These are phyloP conservation scores for Microtus montanus DNA, from an alignment of 2,113 vertebrate genomes.

Conservation along the genomic window DNA sequence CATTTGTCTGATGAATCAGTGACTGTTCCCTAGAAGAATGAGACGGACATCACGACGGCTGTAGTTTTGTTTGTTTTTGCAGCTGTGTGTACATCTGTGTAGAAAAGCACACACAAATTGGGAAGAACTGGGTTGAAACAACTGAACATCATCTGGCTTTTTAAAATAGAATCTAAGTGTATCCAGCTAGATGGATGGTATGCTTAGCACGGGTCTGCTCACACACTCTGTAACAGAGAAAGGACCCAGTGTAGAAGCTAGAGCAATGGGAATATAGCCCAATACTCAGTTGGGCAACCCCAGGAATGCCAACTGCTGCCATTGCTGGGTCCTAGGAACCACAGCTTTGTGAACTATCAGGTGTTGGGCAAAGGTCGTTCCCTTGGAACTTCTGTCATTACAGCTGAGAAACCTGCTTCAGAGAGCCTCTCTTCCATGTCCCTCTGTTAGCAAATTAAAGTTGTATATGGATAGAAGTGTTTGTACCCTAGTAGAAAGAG, in stretches of 20 bases:
- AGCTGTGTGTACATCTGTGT: background rate
- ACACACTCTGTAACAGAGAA: background rate
- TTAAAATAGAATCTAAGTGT: background rate
- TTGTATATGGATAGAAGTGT: background rate
- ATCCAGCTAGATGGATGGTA: background rate
- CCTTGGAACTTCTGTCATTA: background rate
- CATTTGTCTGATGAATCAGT: background rate
- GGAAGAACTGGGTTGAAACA: background rate
- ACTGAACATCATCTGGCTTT: background rate
- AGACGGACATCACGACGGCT: background rate
- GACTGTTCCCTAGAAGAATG: background rate
- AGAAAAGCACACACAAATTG: background rate
- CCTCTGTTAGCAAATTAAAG: background rate
- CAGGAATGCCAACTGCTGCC: too few species aligned
- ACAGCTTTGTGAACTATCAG: background rate
- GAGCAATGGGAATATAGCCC: background rate
- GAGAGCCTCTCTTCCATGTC: background rate
- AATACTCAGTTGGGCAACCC: background rate
- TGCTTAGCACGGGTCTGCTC: background rate
- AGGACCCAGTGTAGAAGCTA: background rate
- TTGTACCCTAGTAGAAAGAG: background rate
- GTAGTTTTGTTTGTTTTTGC: background rate
- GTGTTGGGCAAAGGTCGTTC: rapidly evolving
- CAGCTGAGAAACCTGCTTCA: background rate
- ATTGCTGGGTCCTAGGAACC: rapidly evolving